A percentile compares a stretch with the other conserved stretches of the same genome.
These are phyloP conservation scores for Eilema caniola DNA, from an alignment of 2,888 invertebrate genomes.

Conservation along the genomic window DNA sequence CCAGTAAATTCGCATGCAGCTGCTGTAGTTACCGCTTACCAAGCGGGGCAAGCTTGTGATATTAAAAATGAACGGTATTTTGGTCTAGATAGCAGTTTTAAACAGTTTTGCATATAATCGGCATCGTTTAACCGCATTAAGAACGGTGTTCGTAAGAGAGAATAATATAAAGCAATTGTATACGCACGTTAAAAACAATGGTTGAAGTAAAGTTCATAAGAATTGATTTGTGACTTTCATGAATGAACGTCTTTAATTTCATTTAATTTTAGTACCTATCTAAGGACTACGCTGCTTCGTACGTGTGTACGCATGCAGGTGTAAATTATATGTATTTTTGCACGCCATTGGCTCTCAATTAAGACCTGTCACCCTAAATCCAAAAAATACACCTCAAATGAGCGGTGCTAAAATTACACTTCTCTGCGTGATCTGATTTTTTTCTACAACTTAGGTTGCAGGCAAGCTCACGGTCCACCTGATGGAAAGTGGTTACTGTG, in stretches of 20 bases:
- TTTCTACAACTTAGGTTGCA: too few relatives aligned
- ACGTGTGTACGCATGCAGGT: too few relatives aligned
- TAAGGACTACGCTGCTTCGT: too few relatives aligned
- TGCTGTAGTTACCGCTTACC: background rate
- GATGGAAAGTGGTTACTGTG: too few relatives aligned
- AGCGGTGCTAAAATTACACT: too few relatives aligned
- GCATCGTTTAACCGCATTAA: background rate
- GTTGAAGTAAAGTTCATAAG: background rate
- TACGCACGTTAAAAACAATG: too few relatives aligned
- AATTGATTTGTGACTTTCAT: background rate
- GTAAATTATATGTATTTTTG: too few relatives aligned
- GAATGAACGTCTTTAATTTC: background rate
- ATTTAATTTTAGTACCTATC: background rate
- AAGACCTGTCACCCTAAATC: too few relatives aligned
- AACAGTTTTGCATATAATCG: slow-evolving; percentile 1
- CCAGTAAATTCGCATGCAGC: background rate
- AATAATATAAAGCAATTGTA: background rate
- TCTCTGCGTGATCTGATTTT: too few relatives aligned
- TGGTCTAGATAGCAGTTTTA: background rate
- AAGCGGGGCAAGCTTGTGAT: background rate
- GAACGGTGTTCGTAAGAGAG: background rate
- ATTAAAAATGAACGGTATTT: background rate
- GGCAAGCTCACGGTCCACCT: too few relatives aligned
- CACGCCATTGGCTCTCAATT: too few relatives aligned
- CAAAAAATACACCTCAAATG: too few relatives aligned